phyloP scores from a whole-genome alignment of 2,113 vertebrate genomes.

The Phyllostomus hastatus region DNA sequence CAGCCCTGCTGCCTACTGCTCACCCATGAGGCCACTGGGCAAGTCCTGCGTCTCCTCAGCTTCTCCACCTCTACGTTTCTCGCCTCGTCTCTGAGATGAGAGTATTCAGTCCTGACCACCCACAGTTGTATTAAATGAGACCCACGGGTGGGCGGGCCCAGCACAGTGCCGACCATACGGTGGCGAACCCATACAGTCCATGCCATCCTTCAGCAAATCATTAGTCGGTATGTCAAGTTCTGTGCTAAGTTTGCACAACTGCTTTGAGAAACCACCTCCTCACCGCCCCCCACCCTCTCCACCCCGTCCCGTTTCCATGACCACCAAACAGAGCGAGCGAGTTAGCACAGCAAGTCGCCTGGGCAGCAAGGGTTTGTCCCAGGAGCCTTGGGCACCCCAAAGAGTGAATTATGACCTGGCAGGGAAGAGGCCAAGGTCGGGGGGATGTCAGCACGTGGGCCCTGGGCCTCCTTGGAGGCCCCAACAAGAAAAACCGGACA shows the following conservation, averaged over 20 bases:
- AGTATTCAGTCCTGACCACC: background rate
- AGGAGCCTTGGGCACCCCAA: accelerated
- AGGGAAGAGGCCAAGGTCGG: background rate
- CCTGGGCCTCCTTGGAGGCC: background rate
- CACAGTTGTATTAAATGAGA: background rate
- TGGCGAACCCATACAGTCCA: background rate
- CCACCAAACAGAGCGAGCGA: background rate
- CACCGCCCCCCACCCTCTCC: background rate
- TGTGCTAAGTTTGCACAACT: background rate
- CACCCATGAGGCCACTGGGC: background rate
- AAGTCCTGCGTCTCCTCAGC: background rate
- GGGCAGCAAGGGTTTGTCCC: background rate
- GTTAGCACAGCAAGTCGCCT: background rate
- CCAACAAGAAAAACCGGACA: background rate
- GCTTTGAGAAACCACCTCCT: background rate
- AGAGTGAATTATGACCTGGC: background rate
- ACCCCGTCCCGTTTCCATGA: background rate
- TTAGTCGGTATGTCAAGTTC: background rate
- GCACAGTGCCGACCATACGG: background rate
- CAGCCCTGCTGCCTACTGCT: background rate
- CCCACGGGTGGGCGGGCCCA: background rate
- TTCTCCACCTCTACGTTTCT: background rate
- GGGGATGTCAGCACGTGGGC: background rate
- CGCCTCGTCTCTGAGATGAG: background rate
- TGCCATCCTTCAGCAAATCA: background rate